These are phyloP conservation scores for Coenonympha glycerion DNA, from an alignment of 2,888 invertebrate species.

Conservation along the genomic window DNA sequence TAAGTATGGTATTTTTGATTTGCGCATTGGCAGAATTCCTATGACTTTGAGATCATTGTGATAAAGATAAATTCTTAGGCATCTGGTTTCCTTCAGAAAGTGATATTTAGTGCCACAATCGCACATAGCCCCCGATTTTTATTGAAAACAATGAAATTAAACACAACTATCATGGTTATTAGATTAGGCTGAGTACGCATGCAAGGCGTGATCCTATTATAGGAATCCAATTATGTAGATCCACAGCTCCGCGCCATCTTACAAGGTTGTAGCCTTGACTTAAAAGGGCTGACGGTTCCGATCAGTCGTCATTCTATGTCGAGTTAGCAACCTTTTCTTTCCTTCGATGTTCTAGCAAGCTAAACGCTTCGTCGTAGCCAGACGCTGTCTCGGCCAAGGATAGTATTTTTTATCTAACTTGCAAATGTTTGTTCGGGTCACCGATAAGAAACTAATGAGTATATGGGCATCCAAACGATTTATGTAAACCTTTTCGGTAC, in stretches of 20 bases:
- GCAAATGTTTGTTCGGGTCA: too few species aligned
- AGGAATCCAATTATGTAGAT: constrained; percentile 56
- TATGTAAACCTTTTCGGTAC: too few species aligned
- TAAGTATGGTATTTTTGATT: too few species aligned
- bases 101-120: not conserved
- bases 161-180: constrained; percentile 38
- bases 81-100: not conserved
- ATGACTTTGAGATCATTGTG: too few species aligned
- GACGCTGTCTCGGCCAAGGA: not conserved
- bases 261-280: constrained; percentile 48
- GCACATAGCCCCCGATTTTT: not conserved
- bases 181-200: constrained; percentile 49
- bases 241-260: constrained; percentile 30
- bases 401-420: too few species aligned
- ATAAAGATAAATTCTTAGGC: too few species aligned
- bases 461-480: too few species aligned
- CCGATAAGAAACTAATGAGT: too few species aligned
- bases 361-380: too few species aligned
- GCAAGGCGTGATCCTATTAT: constrained; percentile 52
- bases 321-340: not conserved
- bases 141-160: constrained; percentile 12
- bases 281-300: constrained; percentile 23
- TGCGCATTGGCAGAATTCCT: too few species aligned
- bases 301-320: constrained; percentile 12
- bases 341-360: not conserved